phyloP scores from a whole-genome alignment of 2,113 vertebrate species.

The Aramus guarauna region DNA sequence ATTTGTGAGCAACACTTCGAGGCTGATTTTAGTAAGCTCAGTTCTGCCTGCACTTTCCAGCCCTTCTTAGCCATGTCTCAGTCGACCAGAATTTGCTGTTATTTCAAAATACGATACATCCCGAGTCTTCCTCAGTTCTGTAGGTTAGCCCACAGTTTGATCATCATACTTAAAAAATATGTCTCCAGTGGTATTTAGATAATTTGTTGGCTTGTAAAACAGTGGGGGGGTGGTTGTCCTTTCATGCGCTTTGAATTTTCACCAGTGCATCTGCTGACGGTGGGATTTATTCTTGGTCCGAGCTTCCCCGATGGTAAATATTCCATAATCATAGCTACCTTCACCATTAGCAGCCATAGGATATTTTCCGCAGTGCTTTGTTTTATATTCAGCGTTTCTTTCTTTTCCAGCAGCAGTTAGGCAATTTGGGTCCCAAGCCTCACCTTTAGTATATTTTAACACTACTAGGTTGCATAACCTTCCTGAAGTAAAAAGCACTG shows the following conservation, averaged over 20 bases:
- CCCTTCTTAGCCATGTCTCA: background rate
- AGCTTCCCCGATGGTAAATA: background rate
- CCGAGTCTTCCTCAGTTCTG: background rate
- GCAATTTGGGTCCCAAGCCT: background rate
- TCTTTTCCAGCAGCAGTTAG: background rate
- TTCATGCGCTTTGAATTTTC: background rate
- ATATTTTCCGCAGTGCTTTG: background rate
- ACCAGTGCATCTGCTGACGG: fast-evolving
- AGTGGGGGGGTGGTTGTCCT: background rate
- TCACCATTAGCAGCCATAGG: background rate
- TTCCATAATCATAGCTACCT: background rate
- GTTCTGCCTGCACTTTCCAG: background rate
- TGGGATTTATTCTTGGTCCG: background rate
- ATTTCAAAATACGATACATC: background rate
- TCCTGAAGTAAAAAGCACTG: background rate
- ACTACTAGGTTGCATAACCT: background rate
- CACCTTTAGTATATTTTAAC: background rate
- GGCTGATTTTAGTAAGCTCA: background rate
- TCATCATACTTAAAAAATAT: background rate
- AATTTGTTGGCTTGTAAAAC: background rate
- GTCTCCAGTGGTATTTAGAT: background rate
- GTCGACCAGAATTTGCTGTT: background rate
- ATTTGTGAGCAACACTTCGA: background rate
- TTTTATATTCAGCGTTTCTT: background rate
- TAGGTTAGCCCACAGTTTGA: background rate